A percentile compares a stretch with the other conserved stretches of the same genome.
phyloP scores from a whole-genome alignment of 2,888 invertebrate species.

The Coleophora flavipennella region DNA sequence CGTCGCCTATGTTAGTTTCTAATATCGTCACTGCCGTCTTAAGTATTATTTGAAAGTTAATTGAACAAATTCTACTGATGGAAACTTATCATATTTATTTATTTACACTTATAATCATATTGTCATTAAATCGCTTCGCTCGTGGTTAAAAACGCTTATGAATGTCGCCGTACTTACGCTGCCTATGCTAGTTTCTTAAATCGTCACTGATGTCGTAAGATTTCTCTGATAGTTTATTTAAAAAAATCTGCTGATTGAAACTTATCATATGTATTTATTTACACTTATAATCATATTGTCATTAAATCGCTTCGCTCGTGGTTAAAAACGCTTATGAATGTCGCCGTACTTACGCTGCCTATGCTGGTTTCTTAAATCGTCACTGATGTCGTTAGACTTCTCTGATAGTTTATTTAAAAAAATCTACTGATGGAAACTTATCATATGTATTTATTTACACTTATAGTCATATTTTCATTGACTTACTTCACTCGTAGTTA shows the following conservation, averaged over 20 bases:
- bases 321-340: constrained; percentile 78
- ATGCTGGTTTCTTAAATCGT: constrained; percentile 77
- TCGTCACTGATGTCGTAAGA: constrained; percentile 79
- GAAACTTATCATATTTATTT: too few relatives aligned
- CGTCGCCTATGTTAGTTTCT: constrained; percentile 79
- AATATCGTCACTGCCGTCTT: constrained; percentile 78
- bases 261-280: too few relatives aligned
- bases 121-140: too few relatives aligned
- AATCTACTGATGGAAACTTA: background rate
- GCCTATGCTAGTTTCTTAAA: constrained; percentile 76
- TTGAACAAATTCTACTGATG: background rate
- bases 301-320: too few relatives aligned
- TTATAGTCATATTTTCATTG: too few relatives aligned
- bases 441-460: too few relatives aligned
- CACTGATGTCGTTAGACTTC: constrained; percentile 75
- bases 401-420: too few relatives aligned
- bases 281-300: too few relatives aligned
- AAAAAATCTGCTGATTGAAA: background rate
- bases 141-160: constrained; percentile 78
- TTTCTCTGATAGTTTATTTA: too few relatives aligned
- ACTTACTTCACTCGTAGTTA: too few relatives aligned
- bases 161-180: constrained; percentile 77
- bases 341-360: constrained; percentile 78
- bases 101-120: too few relatives aligned
- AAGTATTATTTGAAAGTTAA: too few relatives aligned